Percentiles rank a stretch among this genome's conserved stretches.
Evolutionary conservation across 2,113 vertebrate species (phyloP).

Genomic region (Alces alces): DNA sequence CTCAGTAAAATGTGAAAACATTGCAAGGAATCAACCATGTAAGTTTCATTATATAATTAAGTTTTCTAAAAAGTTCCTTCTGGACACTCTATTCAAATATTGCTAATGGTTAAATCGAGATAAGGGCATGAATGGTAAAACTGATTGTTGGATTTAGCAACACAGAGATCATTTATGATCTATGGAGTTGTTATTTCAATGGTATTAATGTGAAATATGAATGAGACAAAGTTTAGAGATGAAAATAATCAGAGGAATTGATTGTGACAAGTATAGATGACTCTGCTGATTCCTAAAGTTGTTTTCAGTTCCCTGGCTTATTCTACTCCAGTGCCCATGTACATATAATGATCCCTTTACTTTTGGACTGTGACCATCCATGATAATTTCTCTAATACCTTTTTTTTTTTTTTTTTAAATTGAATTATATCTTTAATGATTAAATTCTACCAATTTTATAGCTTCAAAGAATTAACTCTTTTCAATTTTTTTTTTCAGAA

Average conservation of each 20-base stretch:
- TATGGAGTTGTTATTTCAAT: neutral
- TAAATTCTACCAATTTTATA: neutral
- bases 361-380: neutral
- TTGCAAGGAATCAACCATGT: neutral
- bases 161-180: neutral
- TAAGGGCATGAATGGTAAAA: neutral
- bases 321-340: neutral
- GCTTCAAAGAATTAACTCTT: neutral
- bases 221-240: neutral
- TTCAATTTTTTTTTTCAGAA: neutral
- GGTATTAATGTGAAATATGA: neutral
- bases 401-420: neutral
- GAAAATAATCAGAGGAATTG: neutral
- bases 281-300: neutral
- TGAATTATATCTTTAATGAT: neutral
- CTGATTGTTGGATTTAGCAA: neutral
- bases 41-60: neutral
- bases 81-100: neutral
- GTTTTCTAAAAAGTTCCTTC: neutral
- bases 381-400: neutral
- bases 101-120: neutral
- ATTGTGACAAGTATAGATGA: neutral
- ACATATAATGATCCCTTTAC: neutral
- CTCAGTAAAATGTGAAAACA: neutral
- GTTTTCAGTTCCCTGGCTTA: neutral